Percentiles rank a stretch among this genome's conserved stretches.
phyloP scores from a whole-genome alignment of 1,140 invertebrate species.

The Brachionus rotundiformis region DNA sequence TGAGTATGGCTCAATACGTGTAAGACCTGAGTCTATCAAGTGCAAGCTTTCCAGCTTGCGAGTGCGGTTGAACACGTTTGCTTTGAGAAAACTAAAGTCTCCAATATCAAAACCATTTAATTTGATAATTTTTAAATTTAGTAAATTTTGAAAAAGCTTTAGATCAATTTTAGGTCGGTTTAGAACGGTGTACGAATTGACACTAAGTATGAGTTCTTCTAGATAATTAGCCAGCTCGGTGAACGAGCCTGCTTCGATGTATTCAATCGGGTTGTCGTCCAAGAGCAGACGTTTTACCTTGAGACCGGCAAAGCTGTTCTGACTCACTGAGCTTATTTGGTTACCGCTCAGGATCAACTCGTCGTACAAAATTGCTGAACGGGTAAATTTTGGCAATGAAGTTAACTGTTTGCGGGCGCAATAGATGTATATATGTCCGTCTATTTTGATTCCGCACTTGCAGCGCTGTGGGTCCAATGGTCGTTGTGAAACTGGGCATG shows the following conservation, averaged over 20 bases:
- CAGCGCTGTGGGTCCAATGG: conserved; percentile 3
- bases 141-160: conserved; percentile 23
- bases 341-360: conserved; percentile 50
- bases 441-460: conserved; percentile 46
- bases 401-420: conserved; percentile 41
- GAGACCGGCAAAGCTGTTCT: conserved; percentile 36
- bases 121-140: conserved; percentile 49
- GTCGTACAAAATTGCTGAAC: conserved; percentile 35
- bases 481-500: conserved; percentile 4
- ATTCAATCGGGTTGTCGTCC: conserved; percentile 43
- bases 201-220: conserved; percentile 44
- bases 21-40: conserved; percentile 3
- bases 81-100: conserved; percentile 32
- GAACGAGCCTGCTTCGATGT: conserved; percentile 31
- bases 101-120: conserved; percentile 34
- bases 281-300: conserved; percentile 33
- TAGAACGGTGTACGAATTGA: conserved; percentile 15
- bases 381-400: conserved; percentile 12
- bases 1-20: not conserved
- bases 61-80: conserved; percentile 29
- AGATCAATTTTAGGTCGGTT: not conserved
- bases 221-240: conserved; percentile 48
- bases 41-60: conserved; percentile 8
- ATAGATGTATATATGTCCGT: conserved; percentile 50
- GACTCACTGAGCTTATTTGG: not conserved